Evolutionary conservation across 2,113 vertebrate genomes (phyloP), one percentile per base, ranked within the genome.

Genomic region (Amphiprion percula): DNA sequence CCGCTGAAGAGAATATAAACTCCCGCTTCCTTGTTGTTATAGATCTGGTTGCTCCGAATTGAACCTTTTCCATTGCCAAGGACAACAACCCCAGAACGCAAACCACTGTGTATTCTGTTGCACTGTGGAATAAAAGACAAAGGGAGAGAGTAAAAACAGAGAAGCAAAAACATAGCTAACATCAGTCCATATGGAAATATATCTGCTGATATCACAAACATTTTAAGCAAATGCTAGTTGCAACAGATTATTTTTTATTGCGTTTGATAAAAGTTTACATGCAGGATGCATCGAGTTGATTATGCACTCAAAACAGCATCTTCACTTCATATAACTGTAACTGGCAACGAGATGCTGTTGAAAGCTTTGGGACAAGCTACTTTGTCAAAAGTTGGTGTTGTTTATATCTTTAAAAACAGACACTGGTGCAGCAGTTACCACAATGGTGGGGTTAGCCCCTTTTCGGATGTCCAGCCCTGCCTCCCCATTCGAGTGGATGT

Each of bases 11-110:
- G 94, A 90, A 98, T 96, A 85, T 97, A 98, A 87, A 98, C 96
- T 69, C 97, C 97, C 19, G 97, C 97, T 83, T 98, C 97, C 90
- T 98, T 97, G 93, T 99, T 98, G 87, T 97, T 96, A 83, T 96
- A 97, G 92, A 98, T 98, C 82, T 94, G 95, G 93, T 97, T 97
- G 92, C 96, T 97, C 74, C 95, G 94, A 92, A 98, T 96, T 88
- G 96, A 90, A 72, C 97, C 97, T 94, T 95, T 97, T 66, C 96
- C 97, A 49, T 96, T 97, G 90, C 97, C 97, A 82, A 96, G 94
- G 82, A 97, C 93, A 50, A 98, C 96, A 70, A 97, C 94, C 77
- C 97, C 97, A 0, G 96, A 98, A 83, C 96, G 95, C 92, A 97
- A 94, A 87, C 97, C 96, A 2, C 96, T 96, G 88, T 98, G 96